Conservation (phyloP, 2,797 vertebrate species). For the Netta rufina region DNA sequence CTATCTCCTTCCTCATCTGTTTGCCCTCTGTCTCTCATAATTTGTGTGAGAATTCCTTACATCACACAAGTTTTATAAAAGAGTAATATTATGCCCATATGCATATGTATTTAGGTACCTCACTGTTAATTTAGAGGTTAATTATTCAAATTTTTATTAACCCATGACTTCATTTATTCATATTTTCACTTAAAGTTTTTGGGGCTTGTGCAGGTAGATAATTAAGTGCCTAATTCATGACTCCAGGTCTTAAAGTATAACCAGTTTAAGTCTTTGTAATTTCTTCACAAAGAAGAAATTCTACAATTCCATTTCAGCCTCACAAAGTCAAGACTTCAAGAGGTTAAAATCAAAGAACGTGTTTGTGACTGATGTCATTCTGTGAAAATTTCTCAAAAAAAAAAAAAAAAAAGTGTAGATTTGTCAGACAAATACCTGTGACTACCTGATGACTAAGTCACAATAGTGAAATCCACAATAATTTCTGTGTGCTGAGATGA, state of each 20-base stretch:
- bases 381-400: neutral
- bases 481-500: neutral
- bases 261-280: neutral
- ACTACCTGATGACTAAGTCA: neutral
- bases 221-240: neutral
- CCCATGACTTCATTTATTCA: neutral
- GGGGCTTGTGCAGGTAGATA: neutral
- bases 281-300: neutral
- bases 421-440: neutral
- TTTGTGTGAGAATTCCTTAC: neutral
- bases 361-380: neutral
- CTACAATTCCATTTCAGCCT: neutral
- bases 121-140: neutral
- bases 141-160: neutral
- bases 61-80: neutral
- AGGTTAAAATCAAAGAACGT: neutral
- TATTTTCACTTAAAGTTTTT: neutral
- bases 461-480: neutral
- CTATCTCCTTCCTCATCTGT: neutral
- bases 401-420: neutral
- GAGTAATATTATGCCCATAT: neutral
- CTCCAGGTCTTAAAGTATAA: neutral
- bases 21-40: neutral
- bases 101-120: neutral
- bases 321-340: neutral